Evolutionary conservation across 2,797 vertebrate species (phyloP).

Genomic region (Acomys russatus): DNA sequence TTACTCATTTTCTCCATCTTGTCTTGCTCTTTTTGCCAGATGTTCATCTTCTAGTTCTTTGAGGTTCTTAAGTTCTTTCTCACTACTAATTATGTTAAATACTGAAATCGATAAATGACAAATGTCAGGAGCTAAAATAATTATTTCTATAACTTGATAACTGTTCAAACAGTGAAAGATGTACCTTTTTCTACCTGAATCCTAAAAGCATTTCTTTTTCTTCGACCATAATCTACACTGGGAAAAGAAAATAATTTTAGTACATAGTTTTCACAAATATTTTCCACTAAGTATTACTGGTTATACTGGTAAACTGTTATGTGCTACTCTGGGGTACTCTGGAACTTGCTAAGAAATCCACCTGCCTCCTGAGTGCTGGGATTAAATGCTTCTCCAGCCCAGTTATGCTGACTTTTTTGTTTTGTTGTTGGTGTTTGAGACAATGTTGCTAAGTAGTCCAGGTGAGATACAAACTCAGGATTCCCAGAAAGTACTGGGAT

Average conservation of each 20-base stretch:
- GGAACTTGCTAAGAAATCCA: neutral
- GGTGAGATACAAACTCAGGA: neutral
- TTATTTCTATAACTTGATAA: neutral
- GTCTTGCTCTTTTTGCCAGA: constrained; percentile 93
- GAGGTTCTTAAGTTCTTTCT: constrained; percentile 87
- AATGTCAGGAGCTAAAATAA: neutral
- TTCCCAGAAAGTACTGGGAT: neutral
- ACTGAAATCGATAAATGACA: constrained; percentile 88
- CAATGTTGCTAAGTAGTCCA: neutral
- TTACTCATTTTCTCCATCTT: constrained; percentile 90
- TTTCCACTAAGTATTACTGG: neutral
- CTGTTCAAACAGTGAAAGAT: constrained; percentile 48
- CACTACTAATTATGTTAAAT: constrained; percentile 91
- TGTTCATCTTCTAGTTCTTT: constrained; percentile 91
- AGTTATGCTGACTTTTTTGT: neutral
- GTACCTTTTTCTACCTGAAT: constrained; percentile 97
- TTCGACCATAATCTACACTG: constrained; percentile 96
- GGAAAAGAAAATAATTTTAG: constrained; percentile 76
- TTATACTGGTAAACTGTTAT: neutral
- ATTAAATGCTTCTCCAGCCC: neutral
- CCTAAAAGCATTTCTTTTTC: constrained; percentile 96
- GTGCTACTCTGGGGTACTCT: neutral
- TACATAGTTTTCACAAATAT: neutral
- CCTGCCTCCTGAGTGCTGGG: neutral
- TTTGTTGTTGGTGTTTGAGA: neutral